Evolutionary conservation across 2,888 invertebrate genomes (phyloP).

Genomic region (Schizaphis graminum): DNA sequence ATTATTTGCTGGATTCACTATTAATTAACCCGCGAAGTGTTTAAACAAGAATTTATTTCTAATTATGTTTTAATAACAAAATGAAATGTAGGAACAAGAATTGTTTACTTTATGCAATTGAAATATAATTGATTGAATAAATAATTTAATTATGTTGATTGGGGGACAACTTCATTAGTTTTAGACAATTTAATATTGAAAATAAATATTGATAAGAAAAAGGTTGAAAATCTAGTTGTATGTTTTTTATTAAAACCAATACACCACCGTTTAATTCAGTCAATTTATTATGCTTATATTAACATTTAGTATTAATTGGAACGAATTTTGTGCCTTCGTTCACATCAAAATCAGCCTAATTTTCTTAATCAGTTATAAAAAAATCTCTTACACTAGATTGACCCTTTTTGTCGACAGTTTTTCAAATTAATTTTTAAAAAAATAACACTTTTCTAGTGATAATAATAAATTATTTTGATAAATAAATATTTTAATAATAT

Average conservation of each 20-base stretch:
- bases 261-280: not conserved
- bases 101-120: not conserved
- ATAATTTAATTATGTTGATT: not conserved
- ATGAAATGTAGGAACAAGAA: not conserved
- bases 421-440: not conserved
- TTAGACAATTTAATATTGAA: not conserved
- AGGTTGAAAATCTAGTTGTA: not conserved
- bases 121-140: not conserved
- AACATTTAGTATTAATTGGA: not conserved
- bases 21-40: not conserved
- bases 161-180: not conserved
- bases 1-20: not conserved
- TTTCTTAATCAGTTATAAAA: not conserved
- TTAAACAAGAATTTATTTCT: not conserved
- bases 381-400: not conserved
- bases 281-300: not conserved
- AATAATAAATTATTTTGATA: not conserved
- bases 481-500: not conserved
- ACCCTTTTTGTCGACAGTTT: not conserved
- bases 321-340: not conserved
- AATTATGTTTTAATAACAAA: not conserved
- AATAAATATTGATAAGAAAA: not conserved
- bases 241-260: not conserved
- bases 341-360: not conserved
- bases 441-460: not conserved